Percentiles rank a stretch among this genome's conserved stretches.
phyloP scores from a whole-genome alignment of 2,113 vertebrate genomes.

The Campylomormyrus tamandua region DNA sequence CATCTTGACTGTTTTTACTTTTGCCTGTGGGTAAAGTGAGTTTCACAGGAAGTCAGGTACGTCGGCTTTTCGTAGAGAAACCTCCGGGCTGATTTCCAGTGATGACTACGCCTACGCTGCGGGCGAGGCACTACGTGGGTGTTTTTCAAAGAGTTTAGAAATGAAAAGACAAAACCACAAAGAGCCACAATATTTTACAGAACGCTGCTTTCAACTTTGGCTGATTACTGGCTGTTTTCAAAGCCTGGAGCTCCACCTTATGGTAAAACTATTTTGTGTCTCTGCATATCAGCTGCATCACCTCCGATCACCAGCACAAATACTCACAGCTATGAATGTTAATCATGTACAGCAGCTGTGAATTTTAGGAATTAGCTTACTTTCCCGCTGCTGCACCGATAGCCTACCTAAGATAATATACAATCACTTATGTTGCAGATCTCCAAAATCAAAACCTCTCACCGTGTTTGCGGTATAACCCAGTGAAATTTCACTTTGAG shows the following conservation, averaged over 20 bases:
- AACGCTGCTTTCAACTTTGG: not conserved
- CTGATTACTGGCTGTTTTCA: not conserved
- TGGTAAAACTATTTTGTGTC: too few species aligned
- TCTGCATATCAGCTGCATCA: not conserved
- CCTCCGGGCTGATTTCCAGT: not conserved
- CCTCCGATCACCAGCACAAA: not conserved
- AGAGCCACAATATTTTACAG: not conserved
- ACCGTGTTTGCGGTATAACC: not conserved
- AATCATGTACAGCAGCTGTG: not conserved
- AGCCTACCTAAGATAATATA: not conserved
- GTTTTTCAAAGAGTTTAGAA: not conserved
- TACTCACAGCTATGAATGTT: not conserved
- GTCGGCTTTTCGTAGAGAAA: slow-evolving; percentile 7
- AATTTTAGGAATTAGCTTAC: not conserved
- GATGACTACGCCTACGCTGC: not conserved
- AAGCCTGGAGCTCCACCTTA: not conserved
- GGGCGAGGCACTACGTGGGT: not conserved
- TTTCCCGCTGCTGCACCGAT: not conserved
- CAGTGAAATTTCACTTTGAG: not conserved
- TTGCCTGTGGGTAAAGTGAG: not conserved
- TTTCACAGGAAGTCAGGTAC: slow-evolving; percentile 4
- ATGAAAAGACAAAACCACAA: not conserved
- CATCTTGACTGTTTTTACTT: not conserved
- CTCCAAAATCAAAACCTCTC: not conserved
- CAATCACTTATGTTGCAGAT: not conserved